Evolutionary conservation across 2,888 invertebrate species (phyloP).

Genomic region (Acronicta psi): DNA sequence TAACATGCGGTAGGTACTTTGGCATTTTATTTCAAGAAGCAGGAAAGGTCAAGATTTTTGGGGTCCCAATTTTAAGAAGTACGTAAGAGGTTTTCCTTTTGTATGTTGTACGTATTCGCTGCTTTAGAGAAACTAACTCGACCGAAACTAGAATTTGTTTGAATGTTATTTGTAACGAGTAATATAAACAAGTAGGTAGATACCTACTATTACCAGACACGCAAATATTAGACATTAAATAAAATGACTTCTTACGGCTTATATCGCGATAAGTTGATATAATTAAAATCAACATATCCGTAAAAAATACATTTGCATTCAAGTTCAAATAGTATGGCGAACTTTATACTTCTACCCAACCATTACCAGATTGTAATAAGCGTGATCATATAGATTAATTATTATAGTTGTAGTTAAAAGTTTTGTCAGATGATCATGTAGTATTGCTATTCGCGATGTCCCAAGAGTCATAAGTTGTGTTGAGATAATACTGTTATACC

Average conservation of each 20-base stretch:
- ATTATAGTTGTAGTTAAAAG: too few species aligned
- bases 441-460: not conserved
- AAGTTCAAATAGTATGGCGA: too few species aligned
- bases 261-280: too few species aligned
- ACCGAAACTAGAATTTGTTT: conserved; percentile 28
- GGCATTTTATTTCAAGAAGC: conserved; percentile 44
- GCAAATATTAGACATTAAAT: too few species aligned
- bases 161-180: not conserved
- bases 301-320: too few species aligned
- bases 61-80: conserved; percentile 49
- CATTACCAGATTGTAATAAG: too few species aligned
- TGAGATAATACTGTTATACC: conserved; percentile 9
- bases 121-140: conserved; percentile 37
- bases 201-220: too few species aligned
- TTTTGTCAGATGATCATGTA: too few species aligned
- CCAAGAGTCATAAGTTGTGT: conserved; percentile 14
- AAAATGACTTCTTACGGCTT: too few species aligned
- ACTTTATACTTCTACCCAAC: too few species aligned
- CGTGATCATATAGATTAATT: too few species aligned
- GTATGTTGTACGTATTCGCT: conserved; percentile 33
- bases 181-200: not conserved
- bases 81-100: conserved; percentile 53
- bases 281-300: too few species aligned
- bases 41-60: conserved; percentile 47
- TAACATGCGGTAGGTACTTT: conserved; percentile 31